These are phyloP conservation scores for Antedon mediterranea DNA, from an alignment of 53 echinoderm and acorn worm species.

Conservation along the genomic window DNA sequence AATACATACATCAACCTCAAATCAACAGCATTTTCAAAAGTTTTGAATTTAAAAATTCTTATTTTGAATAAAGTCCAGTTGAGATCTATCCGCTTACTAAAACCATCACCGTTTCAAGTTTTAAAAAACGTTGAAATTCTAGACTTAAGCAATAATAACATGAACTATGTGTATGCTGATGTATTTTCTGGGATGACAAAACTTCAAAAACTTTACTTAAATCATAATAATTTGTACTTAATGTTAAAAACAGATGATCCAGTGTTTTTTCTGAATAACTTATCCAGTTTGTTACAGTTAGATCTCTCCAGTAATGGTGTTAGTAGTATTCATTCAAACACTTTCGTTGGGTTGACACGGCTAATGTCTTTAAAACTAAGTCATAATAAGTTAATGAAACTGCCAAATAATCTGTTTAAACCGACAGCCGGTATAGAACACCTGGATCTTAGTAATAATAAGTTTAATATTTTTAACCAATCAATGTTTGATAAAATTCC, in stretches of 20 bases:
- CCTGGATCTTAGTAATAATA: conserved; percentile 50
- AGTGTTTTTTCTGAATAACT: conserved; percentile 28
- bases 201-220: conserved; percentile 56
- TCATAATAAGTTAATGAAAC: conserved; percentile 35
- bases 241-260: conserved; percentile 38
- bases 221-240: conserved; percentile 65
- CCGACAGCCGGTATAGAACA: conserved; percentile 21
- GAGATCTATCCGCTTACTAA: conserved; percentile 21
- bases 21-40: conserved; percentile 25
- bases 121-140: conserved; percentile 26
- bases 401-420: conserved; percentile 33
- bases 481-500: conserved; percentile 31
- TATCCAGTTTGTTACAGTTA: conserved; percentile 27
- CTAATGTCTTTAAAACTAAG: conserved; percentile 37
- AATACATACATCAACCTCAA: conserved; percentile 29
- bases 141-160: conserved; percentile 85
- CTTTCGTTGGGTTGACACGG: conserved; percentile 17
- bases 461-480: conserved; percentile 52
- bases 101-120: conserved; percentile 47
- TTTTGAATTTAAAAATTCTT: conserved; percentile 36
- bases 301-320: conserved; percentile 80
- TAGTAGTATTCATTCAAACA: conserved; percentile 32
- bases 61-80: conserved; percentile 40
- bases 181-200: conserved; percentile 29
- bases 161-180: conserved; percentile 29